Evolutionary conservation across 2,797 vertebrate genomes (phyloP), one percentile per base, ranked within the genome.

Genomic region (Synanceia verrucosa): DNA sequence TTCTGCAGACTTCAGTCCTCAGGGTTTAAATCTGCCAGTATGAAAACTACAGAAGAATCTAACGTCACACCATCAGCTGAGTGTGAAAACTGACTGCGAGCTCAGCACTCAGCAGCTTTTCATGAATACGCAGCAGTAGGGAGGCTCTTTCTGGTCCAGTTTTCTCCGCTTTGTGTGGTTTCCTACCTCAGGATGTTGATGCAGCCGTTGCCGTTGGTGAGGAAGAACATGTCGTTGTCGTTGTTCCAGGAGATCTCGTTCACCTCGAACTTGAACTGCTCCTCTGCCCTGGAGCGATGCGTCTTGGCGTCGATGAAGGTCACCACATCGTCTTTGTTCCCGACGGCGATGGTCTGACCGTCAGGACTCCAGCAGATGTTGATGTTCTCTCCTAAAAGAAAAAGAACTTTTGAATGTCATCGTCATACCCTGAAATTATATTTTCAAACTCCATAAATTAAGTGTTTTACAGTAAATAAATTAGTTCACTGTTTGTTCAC

Each of bases 231-330:
- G 89, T 99, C 96, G 63, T 99, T 99, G 86, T 99, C 96, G 0
- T 99, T 99, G 91, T 97, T 99, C 98, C 98, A 99, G 10, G 97
- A 99, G 86, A 99, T 99, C 92, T 99, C 97, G 2, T 99, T 99
- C 88, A 99, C 98, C 86, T 99, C 98, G 55, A 99, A 99, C 90
- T 99, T 99, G 85, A 99, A 99, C 90, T 99, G 97, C 24, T 99
- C 98, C 85, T 99, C 98, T 0, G 96, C 98, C 69, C 89, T 95
- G 11, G 97, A 96, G 47, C 97, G 96, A 72, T 99, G 96, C 0
- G 96, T 97, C 88, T 98, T 99, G 76, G 96, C 96, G 48, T 99
- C 98, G 46, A 99, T 99, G 73, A 99, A 99, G 7, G 98, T 99
- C 62, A 99, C 97, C 26, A 99, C 96, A 0, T 99, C 98, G 16